Evolutionary conservation across 2,888 invertebrate genomes (phyloP).

Genomic region (Oscheius sp.): DNA sequence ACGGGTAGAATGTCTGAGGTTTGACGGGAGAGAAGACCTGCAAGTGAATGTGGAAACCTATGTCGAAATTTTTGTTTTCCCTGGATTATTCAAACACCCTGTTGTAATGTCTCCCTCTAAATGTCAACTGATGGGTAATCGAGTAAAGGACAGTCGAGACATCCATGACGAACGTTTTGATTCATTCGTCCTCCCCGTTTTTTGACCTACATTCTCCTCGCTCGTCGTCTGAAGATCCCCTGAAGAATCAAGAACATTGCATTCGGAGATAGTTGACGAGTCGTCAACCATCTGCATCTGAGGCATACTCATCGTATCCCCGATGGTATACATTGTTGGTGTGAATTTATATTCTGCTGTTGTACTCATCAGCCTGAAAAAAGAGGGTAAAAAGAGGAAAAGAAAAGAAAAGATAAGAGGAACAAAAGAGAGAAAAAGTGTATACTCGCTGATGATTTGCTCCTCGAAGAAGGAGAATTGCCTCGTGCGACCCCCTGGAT

Average conservation of each 20-base stretch:
- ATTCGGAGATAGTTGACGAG: constrained; percentile 11
- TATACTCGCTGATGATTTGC: background rate
- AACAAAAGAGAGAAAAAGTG: background rate
- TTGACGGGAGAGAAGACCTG: constrained; percentile 39
- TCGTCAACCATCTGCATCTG: constrained; percentile 21
- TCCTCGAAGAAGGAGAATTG: background rate
- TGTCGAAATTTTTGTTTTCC: too few relatives aligned
- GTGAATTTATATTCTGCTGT: constrained; percentile 13
- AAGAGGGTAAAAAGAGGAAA: background rate
- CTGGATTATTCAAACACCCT: too few relatives aligned
- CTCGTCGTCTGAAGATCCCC: constrained; percentile 17
- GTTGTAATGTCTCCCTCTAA: too few relatives aligned
- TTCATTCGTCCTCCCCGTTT: background rate
- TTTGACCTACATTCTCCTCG: constrained; percentile 25
- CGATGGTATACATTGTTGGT: constrained; percentile 11
- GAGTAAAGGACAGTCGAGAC: too few relatives aligned
- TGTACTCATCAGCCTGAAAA: background rate
- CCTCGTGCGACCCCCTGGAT: too few relatives aligned
- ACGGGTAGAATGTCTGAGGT: constrained; percentile 28
- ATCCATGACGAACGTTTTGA: background rate
- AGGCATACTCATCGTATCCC: constrained; percentile 9
- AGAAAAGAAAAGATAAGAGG: background rate
- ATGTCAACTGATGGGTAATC: too few relatives aligned
- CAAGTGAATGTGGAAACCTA: too few relatives aligned
- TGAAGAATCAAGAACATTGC: constrained; percentile 8